Conservation (phyloP, 2,113 vertebrate species). For the Psammodynastes pulverulentus region DNA sequence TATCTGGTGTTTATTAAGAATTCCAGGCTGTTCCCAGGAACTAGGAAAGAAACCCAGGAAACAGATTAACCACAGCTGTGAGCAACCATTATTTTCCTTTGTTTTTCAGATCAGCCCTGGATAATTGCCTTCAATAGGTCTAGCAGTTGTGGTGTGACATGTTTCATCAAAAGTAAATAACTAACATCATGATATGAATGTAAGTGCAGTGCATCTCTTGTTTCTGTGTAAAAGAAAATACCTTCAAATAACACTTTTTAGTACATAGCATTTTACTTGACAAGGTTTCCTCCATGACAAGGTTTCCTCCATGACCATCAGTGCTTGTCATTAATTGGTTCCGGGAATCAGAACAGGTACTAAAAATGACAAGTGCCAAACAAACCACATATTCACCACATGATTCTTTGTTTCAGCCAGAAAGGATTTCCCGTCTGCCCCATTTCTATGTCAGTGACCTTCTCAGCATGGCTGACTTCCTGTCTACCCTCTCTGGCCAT, state of each 20-base stretch:
- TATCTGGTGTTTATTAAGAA: neutral
- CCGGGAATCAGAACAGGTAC: no score
- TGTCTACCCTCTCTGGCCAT: no score
- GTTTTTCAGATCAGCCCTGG: neutral
- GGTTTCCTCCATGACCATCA: neutral
- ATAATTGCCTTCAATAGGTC: neutral
- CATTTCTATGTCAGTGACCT: no score
- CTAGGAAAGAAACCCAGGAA: neutral
- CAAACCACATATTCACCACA: no score
- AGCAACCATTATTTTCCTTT: neutral
- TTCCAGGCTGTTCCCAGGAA: neutral
- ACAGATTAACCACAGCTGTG: neutral
- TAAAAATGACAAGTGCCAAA: no score
- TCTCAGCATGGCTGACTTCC: no score
- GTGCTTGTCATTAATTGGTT: no score
- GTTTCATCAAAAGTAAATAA: neutral
- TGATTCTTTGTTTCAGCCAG: no score
- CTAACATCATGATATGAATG: neutral
- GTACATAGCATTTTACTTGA: accelerated
- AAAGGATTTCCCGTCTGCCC: no score
- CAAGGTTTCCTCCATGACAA: neutral
- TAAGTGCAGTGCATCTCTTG: neutral
- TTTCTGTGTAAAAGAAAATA: neutral
- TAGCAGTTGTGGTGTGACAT: neutral
- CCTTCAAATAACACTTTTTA: neutral